phyloP scores from a whole-genome alignment of 2,113 vertebrate genomes.

The Piprites chloris region DNA sequence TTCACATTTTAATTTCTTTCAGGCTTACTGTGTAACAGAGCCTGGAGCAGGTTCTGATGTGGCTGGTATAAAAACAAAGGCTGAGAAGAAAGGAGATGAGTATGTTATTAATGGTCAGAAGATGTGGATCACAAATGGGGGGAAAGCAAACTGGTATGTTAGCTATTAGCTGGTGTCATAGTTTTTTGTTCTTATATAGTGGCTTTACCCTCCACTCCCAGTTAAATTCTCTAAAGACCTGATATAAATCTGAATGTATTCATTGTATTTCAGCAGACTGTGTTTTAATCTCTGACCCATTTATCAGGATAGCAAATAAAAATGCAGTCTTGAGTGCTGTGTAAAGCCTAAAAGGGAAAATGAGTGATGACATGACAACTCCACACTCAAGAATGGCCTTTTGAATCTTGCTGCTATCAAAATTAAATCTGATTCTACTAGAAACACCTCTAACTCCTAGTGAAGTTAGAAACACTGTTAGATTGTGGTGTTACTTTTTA shows the following conservation, averaged over 20 bases:
- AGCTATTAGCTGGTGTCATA: background rate
- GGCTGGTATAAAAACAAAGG: slow-evolving; percentile 86
- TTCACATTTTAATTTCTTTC: background rate
- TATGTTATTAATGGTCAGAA: slow-evolving; percentile 94
- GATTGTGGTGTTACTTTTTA: background rate
- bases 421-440: background rate
- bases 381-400: background rate
- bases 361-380: background rate
- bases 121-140: slow-evolving; percentile 98
- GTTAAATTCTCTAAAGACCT: background rate
- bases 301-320: background rate
- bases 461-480: background rate
- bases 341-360: background rate
- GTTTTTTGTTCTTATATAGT: background rate
- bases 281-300: background rate
- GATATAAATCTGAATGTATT: background rate
- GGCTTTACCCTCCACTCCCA: background rate
- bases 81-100: slow-evolving; percentile 87
- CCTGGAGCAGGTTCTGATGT: slow-evolving; percentile 94
- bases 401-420: background rate
- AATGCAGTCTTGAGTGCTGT: background rate
- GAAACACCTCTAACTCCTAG: background rate
- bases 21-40: slow-evolving; percentile 96
- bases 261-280: background rate
- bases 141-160: slow-evolving; percentile 91